These are phyloP conservation scores for Megalops cyprinoides DNA, from an alignment of 2,797 vertebrate species.

Conservation along the genomic window DNA sequence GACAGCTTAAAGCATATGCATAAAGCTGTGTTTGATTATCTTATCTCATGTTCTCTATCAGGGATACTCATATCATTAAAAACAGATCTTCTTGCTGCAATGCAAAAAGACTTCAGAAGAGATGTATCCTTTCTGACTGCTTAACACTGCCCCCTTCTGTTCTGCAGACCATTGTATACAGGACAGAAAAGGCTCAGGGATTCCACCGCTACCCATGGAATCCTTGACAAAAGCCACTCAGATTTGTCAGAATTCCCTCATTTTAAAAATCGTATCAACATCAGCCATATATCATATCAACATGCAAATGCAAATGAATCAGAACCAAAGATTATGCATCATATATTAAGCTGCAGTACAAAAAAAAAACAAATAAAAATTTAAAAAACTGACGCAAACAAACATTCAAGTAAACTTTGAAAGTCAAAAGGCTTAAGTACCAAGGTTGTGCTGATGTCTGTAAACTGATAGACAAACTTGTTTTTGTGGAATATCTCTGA, in stretches of 20 bases:
- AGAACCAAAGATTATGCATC: constrained; percentile 31
- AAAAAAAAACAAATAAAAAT: constrained; percentile 49
- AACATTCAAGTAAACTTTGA: constrained; percentile 53
- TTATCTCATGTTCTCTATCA: no score
- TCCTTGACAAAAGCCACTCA: not conserved
- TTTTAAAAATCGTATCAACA: not conserved
- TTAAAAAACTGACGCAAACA: constrained; percentile 37
- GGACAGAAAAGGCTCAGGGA: constrained; percentile 35
- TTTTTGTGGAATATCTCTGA: constrained; percentile 7
- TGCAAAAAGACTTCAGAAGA: not conserved
- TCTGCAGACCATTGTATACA: not conserved
- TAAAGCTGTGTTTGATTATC: not conserved
- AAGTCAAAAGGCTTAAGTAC: constrained; percentile 56
- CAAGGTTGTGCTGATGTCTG: constrained; percentile 38
- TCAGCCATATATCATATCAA: not conserved
- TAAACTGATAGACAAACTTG: not conserved
- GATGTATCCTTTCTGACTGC: not conserved
- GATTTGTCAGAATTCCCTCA: not conserved
- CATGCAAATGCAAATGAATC: not conserved
- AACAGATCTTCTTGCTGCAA: not conserved
- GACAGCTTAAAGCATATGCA: not conserved
- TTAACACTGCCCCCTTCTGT: not conserved
- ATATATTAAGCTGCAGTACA: constrained; percentile 31
- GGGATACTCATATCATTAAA: not conserved
- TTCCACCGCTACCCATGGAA: constrained; percentile 35